Evolutionary conservation across 2,797 vertebrate species (phyloP).

Genomic region (Anableps anableps): DNA sequence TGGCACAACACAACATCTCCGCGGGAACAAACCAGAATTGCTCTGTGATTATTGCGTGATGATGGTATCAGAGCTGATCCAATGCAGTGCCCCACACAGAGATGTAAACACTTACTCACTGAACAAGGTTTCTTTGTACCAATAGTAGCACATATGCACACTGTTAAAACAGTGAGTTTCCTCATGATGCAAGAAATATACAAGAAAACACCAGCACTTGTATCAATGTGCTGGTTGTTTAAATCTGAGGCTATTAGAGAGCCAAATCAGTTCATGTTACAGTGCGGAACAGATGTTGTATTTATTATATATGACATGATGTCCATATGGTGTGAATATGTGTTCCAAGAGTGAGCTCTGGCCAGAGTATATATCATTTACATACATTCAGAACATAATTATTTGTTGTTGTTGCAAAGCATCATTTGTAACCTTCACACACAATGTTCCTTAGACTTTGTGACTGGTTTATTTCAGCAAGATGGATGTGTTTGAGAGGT

Average conservation of each 20-base stretch:
- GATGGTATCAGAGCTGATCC: constrained; percentile 66
- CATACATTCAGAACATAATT: not conserved
- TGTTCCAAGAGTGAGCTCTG: constrained; percentile 7
- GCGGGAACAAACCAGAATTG: constrained; percentile 44
- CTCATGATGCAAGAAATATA: constrained; percentile 53
- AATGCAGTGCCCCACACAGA: constrained; percentile 63
- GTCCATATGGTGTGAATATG: constrained; percentile 4
- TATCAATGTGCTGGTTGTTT: constrained; percentile 31
- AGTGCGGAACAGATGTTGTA: constrained; percentile 26
- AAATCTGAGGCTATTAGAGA: constrained; percentile 42
- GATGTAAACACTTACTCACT: constrained; percentile 71
- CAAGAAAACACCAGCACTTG: constrained; percentile 63
- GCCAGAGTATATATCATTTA: constrained; percentile 12
- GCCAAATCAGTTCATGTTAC: constrained; percentile 30
- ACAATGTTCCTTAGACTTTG: not conserved
- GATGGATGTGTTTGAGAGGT: not conserved
- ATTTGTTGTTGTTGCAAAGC: not conserved
- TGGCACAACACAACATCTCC: constrained; percentile 15
- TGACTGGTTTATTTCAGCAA: not conserved
- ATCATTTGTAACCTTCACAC: not conserved
- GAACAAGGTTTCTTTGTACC: constrained; percentile 78
- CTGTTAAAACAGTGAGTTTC: constrained; percentile 66
- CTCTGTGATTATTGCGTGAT: constrained; percentile 64
- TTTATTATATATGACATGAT: constrained; percentile 16
- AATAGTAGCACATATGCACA: constrained; percentile 62